Evolutionary conservation across 2,797 vertebrate species (phyloP), one percentile per base, ranked within the genome.

Genomic region (Parauchenoglanis ngamensis): DNA sequence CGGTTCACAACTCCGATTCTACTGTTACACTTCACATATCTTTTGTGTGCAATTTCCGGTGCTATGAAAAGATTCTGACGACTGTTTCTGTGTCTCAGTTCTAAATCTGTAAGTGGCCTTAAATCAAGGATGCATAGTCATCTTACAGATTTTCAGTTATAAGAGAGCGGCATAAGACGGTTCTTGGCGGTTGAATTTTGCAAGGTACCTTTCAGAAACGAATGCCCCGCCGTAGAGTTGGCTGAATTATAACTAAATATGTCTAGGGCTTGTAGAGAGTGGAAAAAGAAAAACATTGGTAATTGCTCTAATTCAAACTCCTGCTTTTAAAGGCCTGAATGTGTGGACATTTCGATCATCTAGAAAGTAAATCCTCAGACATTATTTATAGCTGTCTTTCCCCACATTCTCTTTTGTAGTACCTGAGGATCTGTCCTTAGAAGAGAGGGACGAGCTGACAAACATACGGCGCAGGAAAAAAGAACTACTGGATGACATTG

Each of bases 391-490:
- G 17, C 21, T 76, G n/a, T 88, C 56, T 59, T 70, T n/a, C 28
- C 54, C 44, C 44, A 40, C 73, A 87, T 88, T 89, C 81, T 90
- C 56, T 89, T 88, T 90, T 90, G 23, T 94, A 99, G 98, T 98
- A 91, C 98, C 98, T 25, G 97, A 97, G 93, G 98, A 99, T 91
- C 96, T 99, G 85, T 99, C 97, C 84, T 77, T 96, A 87, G 97
- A 98, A 88, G 98, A 99, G 90, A 95, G 96, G 92, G 98, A 99
- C 92, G 98, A 99, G 92, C 96, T 99, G 93, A 93, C 97, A 81
- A 98, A 97, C 92, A 99, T 99, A 92, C 97, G 98, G 31, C 96
- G 98, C 85, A 97, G 98, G 91, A 99, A 99, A 93, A 99, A 99
- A 90, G 97, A 99, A 91, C 96, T 99, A 68, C 96, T 99, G 91